Conservation (phyloP, 2,113 vertebrate species). For the Mesoclemmys tuberculata region DNA sequence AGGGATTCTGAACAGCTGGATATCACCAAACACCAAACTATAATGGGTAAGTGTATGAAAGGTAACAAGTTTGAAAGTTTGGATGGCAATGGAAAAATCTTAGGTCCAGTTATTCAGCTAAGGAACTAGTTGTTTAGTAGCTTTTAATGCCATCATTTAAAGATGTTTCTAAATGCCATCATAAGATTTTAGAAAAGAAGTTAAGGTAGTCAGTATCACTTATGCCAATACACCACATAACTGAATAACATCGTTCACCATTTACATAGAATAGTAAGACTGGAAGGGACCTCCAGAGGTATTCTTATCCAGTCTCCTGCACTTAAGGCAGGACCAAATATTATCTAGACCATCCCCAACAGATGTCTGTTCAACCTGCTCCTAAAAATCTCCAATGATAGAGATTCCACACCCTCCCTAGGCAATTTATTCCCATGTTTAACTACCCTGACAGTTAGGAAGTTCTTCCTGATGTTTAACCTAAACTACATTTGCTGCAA, state of each 20-base stretch:
- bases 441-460: no score
- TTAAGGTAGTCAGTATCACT: background rate
- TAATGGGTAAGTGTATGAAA: background rate
- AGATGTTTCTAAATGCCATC: background rate
- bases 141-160: background rate
- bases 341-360: no score
- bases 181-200: background rate
- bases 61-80: background rate
- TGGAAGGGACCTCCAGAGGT: no score
- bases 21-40: background rate
- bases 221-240: background rate
- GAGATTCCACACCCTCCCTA: no score
- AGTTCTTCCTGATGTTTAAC: no score
- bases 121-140: background rate
- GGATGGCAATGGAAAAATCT: background rate
- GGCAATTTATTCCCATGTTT: no score
- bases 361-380: no score
- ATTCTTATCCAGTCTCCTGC: no score
- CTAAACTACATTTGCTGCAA: no score
- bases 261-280: background rate
- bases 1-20: conserved; percentile 13
- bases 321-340: no score
- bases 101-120: background rate
- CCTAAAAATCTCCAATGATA: no score
- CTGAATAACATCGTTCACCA: background rate